Conservation (phyloP, 2,113 vertebrate species). For the Capreolus pygargus region DNA sequence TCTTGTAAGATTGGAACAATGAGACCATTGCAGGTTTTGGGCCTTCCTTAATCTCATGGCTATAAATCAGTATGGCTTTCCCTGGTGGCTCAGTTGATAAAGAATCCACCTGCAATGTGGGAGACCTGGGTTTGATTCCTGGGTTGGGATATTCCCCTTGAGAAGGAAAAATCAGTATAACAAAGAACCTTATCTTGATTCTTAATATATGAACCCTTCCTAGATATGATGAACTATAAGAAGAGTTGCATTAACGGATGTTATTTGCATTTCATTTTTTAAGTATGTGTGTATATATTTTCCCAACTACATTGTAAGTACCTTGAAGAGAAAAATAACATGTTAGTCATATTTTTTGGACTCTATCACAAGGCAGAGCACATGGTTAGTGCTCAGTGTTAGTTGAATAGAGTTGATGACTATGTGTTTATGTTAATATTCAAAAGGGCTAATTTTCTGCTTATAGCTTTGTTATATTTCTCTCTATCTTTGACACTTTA, state of each 20-base stretch:
- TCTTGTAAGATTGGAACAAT: background rate
- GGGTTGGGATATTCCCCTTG: background rate
- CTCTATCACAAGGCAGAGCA: background rate
- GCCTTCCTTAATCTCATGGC: background rate
- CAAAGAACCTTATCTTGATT: background rate
- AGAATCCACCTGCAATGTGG: background rate
- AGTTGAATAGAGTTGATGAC: background rate
- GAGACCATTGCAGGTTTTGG: no score
- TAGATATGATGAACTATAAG: background rate
- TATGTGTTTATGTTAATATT: background rate
- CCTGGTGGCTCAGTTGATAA: background rate
- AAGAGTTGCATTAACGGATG: background rate
- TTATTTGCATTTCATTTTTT: background rate
- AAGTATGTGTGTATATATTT: background rate
- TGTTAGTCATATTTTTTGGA: background rate
- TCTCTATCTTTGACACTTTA: background rate
- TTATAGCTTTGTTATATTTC: background rate
- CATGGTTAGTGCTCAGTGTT: background rate
- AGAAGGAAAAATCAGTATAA: background rate
- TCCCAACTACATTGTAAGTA: background rate
- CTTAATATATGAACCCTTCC: background rate
- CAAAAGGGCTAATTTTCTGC: background rate
- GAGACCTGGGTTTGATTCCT: background rate
- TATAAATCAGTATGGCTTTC: background rate
- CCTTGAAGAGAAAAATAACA: background rate